Evolutionary conservation across 2,113 vertebrate species (phyloP).

Genomic region (Motacilla tschutschensis): DNA sequence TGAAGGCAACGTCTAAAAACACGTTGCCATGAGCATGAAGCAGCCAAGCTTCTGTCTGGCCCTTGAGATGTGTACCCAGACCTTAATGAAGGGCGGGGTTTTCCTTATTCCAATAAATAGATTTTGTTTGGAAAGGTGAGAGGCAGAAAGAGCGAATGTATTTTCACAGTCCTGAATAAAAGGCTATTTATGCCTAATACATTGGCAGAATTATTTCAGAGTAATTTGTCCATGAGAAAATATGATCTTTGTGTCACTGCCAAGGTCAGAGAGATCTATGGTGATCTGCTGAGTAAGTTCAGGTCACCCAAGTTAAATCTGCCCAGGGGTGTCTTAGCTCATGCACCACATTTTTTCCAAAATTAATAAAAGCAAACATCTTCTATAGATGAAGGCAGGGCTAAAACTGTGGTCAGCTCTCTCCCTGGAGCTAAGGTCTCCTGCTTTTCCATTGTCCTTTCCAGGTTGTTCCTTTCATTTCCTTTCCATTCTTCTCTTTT

Average conservation of each 20-base stretch:
- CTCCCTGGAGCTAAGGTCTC: neutral
- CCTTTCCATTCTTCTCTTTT: constrained; percentile 24
- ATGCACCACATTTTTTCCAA: constrained; percentile 19
- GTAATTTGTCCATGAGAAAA: constrained; percentile 54
- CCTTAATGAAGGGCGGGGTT: constrained; percentile 1
- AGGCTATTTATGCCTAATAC: constrained; percentile 54
- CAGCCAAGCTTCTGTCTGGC: constrained; percentile 10
- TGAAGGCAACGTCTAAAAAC: constrained; percentile 15
- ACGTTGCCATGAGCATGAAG: neutral
- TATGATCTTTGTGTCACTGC: constrained; percentile 41
- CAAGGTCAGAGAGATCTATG: constrained; percentile 55
- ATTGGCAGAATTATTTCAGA: constrained; percentile 58
- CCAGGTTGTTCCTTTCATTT: constrained; percentile 26
- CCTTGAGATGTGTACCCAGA: neutral
- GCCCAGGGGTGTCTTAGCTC: constrained; percentile 28
- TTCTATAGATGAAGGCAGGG: constrained; percentile 3
- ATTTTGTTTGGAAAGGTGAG: constrained; percentile 15
- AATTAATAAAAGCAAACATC: constrained; percentile 54
- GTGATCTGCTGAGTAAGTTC: constrained; percentile 33
- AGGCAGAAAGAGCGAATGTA: constrained; percentile 20
- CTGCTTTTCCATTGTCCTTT: constrained; percentile 17
- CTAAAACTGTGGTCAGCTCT: neutral
- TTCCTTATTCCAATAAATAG: constrained; percentile 47
- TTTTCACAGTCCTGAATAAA: constrained; percentile 35
- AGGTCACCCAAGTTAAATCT: constrained; percentile 50